These are phyloP conservation scores for Daubentonia madagascariensis DNA, from an alignment of 2,113 vertebrate species.

Conservation along the genomic window DNA sequence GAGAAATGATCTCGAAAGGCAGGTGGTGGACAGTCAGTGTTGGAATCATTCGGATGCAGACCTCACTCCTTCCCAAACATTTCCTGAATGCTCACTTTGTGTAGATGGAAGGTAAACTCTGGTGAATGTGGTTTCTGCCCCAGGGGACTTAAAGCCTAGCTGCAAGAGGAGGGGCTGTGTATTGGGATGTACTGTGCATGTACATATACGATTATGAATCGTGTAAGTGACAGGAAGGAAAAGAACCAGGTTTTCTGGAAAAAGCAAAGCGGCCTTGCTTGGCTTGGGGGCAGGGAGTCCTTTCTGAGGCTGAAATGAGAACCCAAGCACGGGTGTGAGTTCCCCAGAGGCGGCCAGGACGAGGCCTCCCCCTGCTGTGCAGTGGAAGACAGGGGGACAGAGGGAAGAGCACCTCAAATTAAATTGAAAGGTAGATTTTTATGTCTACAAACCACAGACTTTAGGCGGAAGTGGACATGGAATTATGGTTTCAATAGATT, in stretches of 20 bases:
- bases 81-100: accelerated
- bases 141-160: background rate
- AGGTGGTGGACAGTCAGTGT: accelerated
- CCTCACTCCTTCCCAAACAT: background rate
- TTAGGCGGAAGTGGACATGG: background rate
- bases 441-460: background rate
- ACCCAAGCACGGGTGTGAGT: accelerated
- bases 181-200: accelerated
- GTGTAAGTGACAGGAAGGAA: accelerated
- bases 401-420: accelerated
- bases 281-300: background rate
- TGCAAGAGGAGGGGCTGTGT: accelerated
- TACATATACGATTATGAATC: accelerated
- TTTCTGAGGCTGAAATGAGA: background rate
- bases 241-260: background rate
- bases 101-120: accelerated
- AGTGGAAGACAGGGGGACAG: background rate
- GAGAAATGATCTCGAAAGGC: accelerated
- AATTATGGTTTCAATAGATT: background rate
- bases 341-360: accelerated
- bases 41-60: accelerated
- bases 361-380: accelerated
- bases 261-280: accelerated
- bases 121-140: background rate
- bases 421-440: background rate